A percentile compares a stretch with the other conserved stretches of the same genome.
phyloP scores from a whole-genome alignment of 2,113 vertebrate species.

The Clarias macrocephalus region DNA sequence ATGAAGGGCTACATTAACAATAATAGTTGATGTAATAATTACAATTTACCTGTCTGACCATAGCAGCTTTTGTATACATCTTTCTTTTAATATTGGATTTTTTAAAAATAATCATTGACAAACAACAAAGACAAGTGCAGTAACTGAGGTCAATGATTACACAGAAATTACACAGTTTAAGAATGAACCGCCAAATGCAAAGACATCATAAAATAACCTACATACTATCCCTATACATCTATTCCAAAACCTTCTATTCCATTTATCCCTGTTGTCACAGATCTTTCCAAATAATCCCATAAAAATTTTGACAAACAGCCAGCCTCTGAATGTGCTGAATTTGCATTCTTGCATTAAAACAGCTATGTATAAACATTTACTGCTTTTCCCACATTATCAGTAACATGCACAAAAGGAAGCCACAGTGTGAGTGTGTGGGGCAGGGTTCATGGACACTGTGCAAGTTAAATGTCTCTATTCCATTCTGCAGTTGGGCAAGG shows the following conservation, averaged over 20 bases:
- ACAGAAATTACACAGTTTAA: constrained; percentile 75
- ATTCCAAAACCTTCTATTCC: not conserved
- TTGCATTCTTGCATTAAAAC: constrained; percentile 23
- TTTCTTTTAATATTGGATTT: not conserved
- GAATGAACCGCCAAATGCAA: constrained; percentile 71
- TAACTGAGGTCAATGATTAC: constrained; percentile 82
- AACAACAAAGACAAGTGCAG: constrained; percentile 76
- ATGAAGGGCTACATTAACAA: constrained; percentile 16
- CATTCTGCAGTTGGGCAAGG: constrained; percentile 11
- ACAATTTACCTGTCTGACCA: constrained; percentile 62
- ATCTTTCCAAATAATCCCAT: constrained; percentile 10
- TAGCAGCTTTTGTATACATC: constrained; percentile 78
- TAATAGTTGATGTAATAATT: constrained; percentile 32
- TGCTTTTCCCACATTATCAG: constrained; percentile 37
- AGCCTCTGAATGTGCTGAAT: constrained; percentile 12
- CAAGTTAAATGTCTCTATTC: constrained; percentile 33
- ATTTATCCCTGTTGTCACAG: not conserved
- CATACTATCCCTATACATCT: constrained; percentile 1
- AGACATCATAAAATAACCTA: constrained; percentile 55
- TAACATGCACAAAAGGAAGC: constrained; percentile 35
- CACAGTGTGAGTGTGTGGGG: constrained; percentile 4
- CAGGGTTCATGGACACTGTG: constrained; percentile 21
- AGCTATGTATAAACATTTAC: constrained; percentile 8
- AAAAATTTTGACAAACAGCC: not conserved
- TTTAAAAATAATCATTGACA: constrained; percentile 8